phyloP scores from a whole-genome alignment of 2,797 vertebrate species.

The Pristis pectinata region DNA sequence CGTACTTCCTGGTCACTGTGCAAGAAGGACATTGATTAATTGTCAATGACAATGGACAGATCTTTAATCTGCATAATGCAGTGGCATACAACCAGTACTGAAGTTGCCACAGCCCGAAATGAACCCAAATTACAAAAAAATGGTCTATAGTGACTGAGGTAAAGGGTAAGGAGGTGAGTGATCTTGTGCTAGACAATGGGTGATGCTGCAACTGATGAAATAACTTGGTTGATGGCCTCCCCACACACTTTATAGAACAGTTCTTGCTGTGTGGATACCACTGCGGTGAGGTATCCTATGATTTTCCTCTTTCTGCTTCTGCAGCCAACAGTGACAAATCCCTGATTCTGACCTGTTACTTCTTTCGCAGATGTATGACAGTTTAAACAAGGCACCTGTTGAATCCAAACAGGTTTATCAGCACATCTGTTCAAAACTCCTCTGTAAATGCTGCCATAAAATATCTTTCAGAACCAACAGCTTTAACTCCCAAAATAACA shows the following conservation, averaged over 20 bases:
- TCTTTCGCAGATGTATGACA: not conserved
- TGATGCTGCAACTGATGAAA: not conserved
- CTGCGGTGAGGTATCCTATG: not conserved
- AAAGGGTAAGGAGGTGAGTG: not conserved
- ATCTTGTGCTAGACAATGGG: not conserved
- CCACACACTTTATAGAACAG: not conserved
- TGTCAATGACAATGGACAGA: not conserved
- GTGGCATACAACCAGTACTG: not conserved
- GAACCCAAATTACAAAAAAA: not conserved
- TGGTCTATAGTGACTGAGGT: not conserved
- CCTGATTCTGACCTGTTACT: not conserved
- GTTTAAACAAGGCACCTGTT: not conserved
- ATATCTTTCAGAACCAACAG: not conserved
- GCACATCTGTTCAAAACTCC: not conserved
- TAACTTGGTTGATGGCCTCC: not conserved
- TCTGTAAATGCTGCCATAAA: not conserved
- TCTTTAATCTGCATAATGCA: no score
- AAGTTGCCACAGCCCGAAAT: not conserved
- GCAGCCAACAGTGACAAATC: not conserved
- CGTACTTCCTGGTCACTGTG: not conserved
- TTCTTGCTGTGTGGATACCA: not conserved
- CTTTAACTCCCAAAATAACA: not conserved
- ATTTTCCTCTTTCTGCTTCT: not conserved
- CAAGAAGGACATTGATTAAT: not conserved
- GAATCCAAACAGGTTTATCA: not conserved